Conservation (phyloP, 2,113 vertebrate species). For the Strigops habroptila region DNA sequence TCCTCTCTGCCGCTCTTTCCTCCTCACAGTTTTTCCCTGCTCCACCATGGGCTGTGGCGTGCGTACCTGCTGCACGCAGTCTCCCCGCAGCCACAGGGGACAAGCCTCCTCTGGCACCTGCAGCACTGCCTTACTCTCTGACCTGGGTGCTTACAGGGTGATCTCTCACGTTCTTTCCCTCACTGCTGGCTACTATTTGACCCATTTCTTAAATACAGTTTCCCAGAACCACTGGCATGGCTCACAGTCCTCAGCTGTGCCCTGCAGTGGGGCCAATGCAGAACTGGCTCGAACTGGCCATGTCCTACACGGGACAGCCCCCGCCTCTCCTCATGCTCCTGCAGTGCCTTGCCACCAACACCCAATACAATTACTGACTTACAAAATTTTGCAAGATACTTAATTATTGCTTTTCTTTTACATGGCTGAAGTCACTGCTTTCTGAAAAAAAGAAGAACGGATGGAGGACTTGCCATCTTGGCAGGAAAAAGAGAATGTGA, state of each 20-base stretch:
- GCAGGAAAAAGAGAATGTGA: not conserved
- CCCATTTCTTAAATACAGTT: not conserved
- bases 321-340: not conserved
- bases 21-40: not conserved
- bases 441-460: not conserved
- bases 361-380: not conserved
- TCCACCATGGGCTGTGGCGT: rapidly evolving
- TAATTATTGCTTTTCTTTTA: not conserved
- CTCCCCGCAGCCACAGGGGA: not conserved
- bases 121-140: too few species aligned
- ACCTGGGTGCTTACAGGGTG: rapidly evolving
- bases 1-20: not conserved
- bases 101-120: rapidly evolving
- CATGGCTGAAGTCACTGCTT: not conserved
- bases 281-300: too few species aligned
- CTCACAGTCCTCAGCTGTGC: too few species aligned
- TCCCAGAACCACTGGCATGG: not conserved
- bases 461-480: not conserved
- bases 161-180: not conserved
- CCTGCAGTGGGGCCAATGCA: rapidly evolving
- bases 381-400: not conserved
- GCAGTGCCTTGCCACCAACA: not conserved
- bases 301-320: rapidly evolving
- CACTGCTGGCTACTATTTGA: rapidly evolving
- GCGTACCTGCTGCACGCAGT: rapidly evolving